Conservation (phyloP, 1,140 invertebrate species). For the Lutraria rhynchaena region DNA sequence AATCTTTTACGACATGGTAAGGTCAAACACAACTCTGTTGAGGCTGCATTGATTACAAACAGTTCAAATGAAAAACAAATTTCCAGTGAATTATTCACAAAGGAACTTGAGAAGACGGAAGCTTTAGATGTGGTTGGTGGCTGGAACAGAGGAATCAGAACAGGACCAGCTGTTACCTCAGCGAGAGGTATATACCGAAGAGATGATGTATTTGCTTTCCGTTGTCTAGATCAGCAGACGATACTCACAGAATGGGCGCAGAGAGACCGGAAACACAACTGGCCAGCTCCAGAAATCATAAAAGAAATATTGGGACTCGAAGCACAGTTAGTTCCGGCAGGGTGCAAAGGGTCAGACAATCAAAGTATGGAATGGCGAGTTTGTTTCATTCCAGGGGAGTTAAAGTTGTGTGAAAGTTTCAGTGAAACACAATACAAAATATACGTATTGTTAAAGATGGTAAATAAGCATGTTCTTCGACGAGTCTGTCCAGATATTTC, state of each 20-base stretch:
- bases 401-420: background rate
- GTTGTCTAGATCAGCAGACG: background rate
- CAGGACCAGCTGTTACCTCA: slow-evolving; percentile 16
- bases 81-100: slow-evolving; percentile 36
- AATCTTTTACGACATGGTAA: background rate
- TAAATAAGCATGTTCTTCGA: background rate
- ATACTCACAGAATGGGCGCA: slow-evolving; percentile 1
- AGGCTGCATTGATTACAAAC: background rate
- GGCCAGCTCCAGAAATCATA: slow-evolving; percentile 2
- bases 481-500: slow-evolving; percentile 7
- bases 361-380: slow-evolving; percentile 22
- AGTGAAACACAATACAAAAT: slow-evolving; percentile 22
- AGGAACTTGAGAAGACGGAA: background rate
- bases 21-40: background rate
- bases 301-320: background rate
- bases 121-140: background rate
- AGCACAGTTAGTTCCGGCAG: slow-evolving; percentile 16
- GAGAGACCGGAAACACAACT: background rate
- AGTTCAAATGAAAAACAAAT: background rate
- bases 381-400: slow-evolving; percentile 27
- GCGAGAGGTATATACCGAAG: background rate
- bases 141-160: slow-evolving; percentile 4
- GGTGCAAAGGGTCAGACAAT: background rate
- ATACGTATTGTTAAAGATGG: slow-evolving; percentile 19
- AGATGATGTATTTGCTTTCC: slow-evolving; percentile 17